Conservation (phyloP, 1,140 invertebrate species). For the Pentalonia nigronervosa region DNA sequence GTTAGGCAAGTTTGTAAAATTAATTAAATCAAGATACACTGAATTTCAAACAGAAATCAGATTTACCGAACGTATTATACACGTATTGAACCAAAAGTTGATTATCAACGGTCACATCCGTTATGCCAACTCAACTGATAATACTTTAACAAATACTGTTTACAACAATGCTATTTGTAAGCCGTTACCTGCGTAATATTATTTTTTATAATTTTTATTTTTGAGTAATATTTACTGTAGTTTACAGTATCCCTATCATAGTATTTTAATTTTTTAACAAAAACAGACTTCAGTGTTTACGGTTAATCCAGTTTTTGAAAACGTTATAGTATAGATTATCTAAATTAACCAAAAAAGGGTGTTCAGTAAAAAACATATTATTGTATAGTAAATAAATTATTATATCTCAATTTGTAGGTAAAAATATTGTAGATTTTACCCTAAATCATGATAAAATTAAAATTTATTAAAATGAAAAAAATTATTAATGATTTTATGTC, state of each 20-base stretch:
- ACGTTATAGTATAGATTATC: no score
- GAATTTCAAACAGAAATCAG: not conserved
- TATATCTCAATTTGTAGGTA: not conserved
- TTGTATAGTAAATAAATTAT: not conserved
- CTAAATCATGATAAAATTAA: not conserved
- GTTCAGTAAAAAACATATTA: not conserved
- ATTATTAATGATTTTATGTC: not conserved
- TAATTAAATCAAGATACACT: not conserved
- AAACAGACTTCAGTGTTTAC: not conserved
- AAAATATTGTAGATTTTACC: not conserved
- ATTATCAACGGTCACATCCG: not conserved
- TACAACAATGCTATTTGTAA: not conserved
- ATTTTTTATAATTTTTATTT: not conserved
- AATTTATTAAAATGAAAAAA: not conserved
- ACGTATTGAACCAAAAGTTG: not conserved
- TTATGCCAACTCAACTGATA: not conserved
- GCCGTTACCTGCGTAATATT: not conserved
- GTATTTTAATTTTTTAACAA: not conserved
- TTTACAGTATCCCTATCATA: no score
- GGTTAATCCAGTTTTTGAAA: not conserved
- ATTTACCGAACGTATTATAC: not conserved
- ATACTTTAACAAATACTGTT: not conserved
- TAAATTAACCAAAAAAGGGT: not conserved
- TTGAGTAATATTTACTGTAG: not conserved
- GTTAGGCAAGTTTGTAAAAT: not conserved